phyloP scores from a whole-genome alignment of 1,140 invertebrate species.

The Trichoplusia ni region DNA sequence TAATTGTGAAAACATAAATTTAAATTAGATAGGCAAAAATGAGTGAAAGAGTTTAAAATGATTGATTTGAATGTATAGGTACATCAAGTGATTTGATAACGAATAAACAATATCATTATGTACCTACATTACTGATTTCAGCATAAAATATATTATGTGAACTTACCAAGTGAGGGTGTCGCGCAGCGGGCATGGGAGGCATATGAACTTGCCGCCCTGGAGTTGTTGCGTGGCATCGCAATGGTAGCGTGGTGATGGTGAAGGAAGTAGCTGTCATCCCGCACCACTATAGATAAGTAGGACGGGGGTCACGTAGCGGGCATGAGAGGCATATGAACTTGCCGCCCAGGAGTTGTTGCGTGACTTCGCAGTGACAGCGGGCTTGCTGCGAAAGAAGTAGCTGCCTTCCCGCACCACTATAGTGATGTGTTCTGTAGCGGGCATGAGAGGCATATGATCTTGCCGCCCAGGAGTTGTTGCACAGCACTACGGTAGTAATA shows the following conservation, averaged over 20 bases:
- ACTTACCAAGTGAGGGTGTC: constrained; percentile 1
- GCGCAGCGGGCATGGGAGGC: constrained; percentile 15
- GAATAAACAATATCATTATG: not conserved
- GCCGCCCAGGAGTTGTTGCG: constrained; percentile 4
- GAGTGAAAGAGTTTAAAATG: too few relatives aligned
- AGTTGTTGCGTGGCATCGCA: constrained; percentile 3
- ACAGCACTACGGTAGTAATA: too few relatives aligned
- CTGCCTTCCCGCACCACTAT: too few relatives aligned
- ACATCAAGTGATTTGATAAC: not conserved
- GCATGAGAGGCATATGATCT: too few relatives aligned
- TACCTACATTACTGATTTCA: not conserved
- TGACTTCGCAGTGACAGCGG: not conserved
- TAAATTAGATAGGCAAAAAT: not conserved
- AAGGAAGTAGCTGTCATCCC: constrained; percentile 1
- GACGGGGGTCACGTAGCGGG: not conserved
- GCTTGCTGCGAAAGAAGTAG: not conserved
- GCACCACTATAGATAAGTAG: not conserved
- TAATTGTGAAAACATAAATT: not conserved
- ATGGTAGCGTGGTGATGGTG: not conserved
- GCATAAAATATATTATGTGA: not conserved
- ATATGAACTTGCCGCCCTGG: constrained; percentile 20
- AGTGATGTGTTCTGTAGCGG: too few relatives aligned
- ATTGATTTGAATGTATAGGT: not conserved
- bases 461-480: too few relatives aligned
- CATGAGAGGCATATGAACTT: constrained; percentile 9